phyloP scores from a whole-genome alignment of 2,797 vertebrate genomes.

The Cygnus olor region DNA sequence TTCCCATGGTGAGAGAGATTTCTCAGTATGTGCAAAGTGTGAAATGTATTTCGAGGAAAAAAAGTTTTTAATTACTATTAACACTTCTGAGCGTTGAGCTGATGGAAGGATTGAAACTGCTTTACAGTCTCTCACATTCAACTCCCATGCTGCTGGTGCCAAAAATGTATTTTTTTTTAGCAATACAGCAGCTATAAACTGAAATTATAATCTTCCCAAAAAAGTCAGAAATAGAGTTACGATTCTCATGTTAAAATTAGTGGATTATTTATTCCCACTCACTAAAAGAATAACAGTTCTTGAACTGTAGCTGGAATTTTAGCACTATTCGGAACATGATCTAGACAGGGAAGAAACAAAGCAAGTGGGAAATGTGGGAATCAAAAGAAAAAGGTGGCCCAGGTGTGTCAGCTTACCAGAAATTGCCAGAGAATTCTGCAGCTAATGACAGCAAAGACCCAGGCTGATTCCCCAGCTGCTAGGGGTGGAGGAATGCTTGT shows the following conservation, averaged over 20 bases:
- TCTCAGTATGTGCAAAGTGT: slow-evolving; percentile 62
- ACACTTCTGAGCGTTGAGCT: slow-evolving; percentile 64
- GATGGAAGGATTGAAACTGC: slow-evolving; percentile 48
- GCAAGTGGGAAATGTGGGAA: not conserved
- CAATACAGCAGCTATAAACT: not conserved
- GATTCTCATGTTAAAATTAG: not conserved
- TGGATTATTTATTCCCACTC: not conserved
- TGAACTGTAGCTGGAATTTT: not conserved
- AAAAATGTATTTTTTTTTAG: slow-evolving; percentile 8
- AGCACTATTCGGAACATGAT: not conserved
- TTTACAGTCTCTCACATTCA: slow-evolving; percentile 18
- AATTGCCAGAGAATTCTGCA: not conserved
- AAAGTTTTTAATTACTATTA: slow-evolving; percentile 75
- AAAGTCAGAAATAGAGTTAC: not conserved
- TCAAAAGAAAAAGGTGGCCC: not conserved
- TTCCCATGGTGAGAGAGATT: slow-evolving; percentile 57
- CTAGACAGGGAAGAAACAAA: not conserved
- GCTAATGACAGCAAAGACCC: not conserved
- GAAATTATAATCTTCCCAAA: not conserved
- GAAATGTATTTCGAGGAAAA: slow-evolving; percentile 57
- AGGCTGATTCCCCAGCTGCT: not conserved
- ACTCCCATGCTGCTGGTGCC: slow-evolving; percentile 37
- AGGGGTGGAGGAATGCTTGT: not conserved
- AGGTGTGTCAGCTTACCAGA: not conserved
- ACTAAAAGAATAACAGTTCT: not conserved